A percentile compares a stretch with the other conserved stretches of the same genome.
These are phyloP conservation scores for Zhuqinia jingwanae DNA, from an alignment of 2,888 invertebrate genomes.

Conservation along the genomic window DNA sequence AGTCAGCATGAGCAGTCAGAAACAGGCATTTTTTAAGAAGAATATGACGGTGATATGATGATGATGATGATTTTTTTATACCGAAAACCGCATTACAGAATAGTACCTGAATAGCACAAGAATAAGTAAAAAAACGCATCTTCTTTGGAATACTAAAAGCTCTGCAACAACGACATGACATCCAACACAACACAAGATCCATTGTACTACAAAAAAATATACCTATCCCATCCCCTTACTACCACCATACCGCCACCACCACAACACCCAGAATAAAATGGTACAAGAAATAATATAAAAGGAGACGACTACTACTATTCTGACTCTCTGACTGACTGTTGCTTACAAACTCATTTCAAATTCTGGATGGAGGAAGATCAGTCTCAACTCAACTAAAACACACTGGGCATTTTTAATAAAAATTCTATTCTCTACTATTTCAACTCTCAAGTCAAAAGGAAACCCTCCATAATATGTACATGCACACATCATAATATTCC, in stretches of 20 bases:
- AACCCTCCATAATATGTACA: too few relatives aligned
- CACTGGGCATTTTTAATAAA: constrained; percentile 40
- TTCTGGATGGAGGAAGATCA: constrained; percentile 15
- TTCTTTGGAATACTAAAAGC: constrained; percentile 41
- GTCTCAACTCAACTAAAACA: background rate
- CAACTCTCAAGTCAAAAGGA: too few relatives aligned
- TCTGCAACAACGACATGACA: background rate
- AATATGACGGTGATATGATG: background rate
- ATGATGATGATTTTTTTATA: constrained; percentile 38
- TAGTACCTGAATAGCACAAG: constrained; percentile 30
- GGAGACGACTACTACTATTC: background rate
- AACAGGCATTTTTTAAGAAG: constrained; percentile 43
- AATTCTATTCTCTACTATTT: background rate
- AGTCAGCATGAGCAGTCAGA: constrained; percentile 48
- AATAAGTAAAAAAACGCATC: constrained; percentile 35
- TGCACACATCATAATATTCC: too few relatives aligned
- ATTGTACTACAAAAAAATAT: background rate
- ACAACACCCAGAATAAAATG: background rate
- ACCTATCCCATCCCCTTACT: background rate
- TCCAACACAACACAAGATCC: too few relatives aligned
- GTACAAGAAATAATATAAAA: constrained; percentile 3
- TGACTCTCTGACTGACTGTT: constrained; percentile 38
- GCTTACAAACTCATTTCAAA: constrained; percentile 40
- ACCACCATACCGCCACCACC: background rate
- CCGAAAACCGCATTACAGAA: constrained; percentile 42